These are phyloP conservation scores for Cylindroiulus punctatus DNA, from an alignment of 2,888 invertebrate species.

Conservation along the genomic window DNA sequence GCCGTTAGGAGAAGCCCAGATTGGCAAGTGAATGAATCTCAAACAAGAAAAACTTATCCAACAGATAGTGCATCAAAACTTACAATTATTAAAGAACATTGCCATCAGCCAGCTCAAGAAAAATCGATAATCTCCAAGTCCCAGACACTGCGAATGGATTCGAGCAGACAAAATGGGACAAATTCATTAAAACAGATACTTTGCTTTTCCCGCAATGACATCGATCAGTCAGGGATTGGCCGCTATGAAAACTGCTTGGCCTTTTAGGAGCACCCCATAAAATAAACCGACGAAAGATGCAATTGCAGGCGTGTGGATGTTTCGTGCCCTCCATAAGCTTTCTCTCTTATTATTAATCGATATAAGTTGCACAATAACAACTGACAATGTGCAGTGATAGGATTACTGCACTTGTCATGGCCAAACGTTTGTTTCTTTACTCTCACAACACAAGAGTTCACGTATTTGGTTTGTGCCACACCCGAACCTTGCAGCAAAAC, in stretches of 20 bases:
- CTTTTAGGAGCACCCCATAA: background rate
- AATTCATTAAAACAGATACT: slow-evolving; percentile 28
- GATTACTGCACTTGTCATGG: slow-evolving; percentile 45
- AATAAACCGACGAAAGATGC: background rate
- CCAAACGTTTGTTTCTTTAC: slow-evolving; percentile 8
- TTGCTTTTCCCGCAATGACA: slow-evolving; percentile 26
- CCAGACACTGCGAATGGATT: background rate
- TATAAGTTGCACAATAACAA: slow-evolving; percentile 45
- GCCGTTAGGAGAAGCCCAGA: background rate
- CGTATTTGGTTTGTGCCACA: background rate
- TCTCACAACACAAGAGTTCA: background rate
- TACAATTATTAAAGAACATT: background rate
- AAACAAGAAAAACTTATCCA: background rate
- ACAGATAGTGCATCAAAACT: background rate
- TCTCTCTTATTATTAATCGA: slow-evolving; percentile 40
- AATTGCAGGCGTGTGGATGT: background rate
- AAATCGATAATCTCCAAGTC: background rate
- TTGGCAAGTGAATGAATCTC: background rate
- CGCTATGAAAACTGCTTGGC: background rate
- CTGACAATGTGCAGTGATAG: slow-evolving; percentile 29
- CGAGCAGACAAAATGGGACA: slow-evolving; percentile 1
- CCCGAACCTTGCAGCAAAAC: background rate
- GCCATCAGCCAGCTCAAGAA: background rate
- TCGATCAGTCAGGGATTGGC: slow-evolving; percentile 39
- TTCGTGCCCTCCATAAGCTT: slow-evolving; percentile 13